Base-by-base conservation (phyloP, 2,888 invertebrate genomes). In the Trichogramma dendrolimi region DNA sequence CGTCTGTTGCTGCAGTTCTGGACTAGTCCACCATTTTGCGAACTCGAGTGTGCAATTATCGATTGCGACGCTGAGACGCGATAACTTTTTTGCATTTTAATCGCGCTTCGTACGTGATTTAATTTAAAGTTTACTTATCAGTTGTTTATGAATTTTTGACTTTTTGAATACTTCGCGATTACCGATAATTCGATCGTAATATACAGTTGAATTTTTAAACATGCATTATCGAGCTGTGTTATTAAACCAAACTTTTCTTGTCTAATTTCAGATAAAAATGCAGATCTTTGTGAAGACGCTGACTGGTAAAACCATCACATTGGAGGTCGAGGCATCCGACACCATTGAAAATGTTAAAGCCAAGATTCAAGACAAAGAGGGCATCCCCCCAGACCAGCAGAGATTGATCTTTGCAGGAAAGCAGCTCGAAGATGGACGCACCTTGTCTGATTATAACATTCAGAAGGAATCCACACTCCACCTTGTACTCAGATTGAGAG, bases 211-310 rank as follows among this genome's bases (percentile, higher is more conserved):
- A 27, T 2, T 27, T 27, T 27, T 3, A 27, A 2, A 27, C 3
- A 46, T 46, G 46, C 46, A 46, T 46, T n/a, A 46, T 46, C 2
- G 27, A 27, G 27, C 27, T 27, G 27, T 52, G 52, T 6, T 54
- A 42, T 54, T 54, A 3, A n/a, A 42, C 27, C 27, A 27, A 14
- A 27, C 3, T 39, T 39, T 41, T 54, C 11, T 54, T 54, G 8
- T 4, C 5, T 27, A 11, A 39, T 58, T 65, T 42, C 55, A 62
- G 61, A 58, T 39, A 55, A 60, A 55, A 27, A 72, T 72, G 72
- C 72, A 72, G 5, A 72, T 71, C 3, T 72, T 72, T 1, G 72
- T 72, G 0, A 72, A 72, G 7, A 72, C 72, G 0, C n/a, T 72
- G 0, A 72, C 72, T 0, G 70, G 71, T 0, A 72, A 71, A 14